A percentile compares a stretch with the other conserved stretches of the same genome.
These are phyloP conservation scores for Drosophila anomalata DNA, from an alignment of 2,888 invertebrate species.

Conservation along the genomic window DNA sequence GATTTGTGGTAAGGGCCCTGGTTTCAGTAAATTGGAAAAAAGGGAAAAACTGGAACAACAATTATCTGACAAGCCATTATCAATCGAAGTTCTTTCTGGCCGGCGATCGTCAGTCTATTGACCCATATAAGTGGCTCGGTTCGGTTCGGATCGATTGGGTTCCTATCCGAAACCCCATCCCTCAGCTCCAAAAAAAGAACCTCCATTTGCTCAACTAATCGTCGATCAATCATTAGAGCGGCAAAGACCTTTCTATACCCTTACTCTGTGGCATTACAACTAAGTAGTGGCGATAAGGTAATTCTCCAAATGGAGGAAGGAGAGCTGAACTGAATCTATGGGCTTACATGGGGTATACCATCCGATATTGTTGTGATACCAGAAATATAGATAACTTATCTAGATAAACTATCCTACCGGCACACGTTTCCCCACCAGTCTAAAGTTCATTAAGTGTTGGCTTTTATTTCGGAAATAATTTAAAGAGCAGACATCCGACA, in stretches of 20 bases:
- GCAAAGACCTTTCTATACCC: constrained; percentile 29
- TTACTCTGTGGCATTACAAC: constrained; percentile 28
- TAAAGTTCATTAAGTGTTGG: neutral
- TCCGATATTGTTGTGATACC: neutral
- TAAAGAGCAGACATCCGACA: neutral
- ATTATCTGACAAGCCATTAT: constrained; percentile 54
- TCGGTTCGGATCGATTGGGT: neutral
- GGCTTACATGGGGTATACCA: no score
- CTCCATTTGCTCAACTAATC: constrained; percentile 43
- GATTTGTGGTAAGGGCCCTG: constrained; percentile 23
- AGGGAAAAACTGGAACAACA: constrained; percentile 28
- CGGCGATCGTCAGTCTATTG: constrained; percentile 53
- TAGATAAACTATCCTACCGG: no score
- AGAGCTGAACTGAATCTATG: neutral
- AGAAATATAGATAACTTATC: neutral
- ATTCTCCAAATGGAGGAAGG: constrained; percentile 9
- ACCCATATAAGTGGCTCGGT: constrained; percentile 53
- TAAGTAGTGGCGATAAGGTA: constrained; percentile 23
- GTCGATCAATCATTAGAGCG: constrained; percentile 64
- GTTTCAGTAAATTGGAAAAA: constrained; percentile 18
- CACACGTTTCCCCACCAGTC: neutral
- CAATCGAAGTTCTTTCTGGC: constrained; percentile 26
- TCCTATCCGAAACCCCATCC: neutral
- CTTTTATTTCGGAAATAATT: neutral
- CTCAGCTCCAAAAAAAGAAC: constrained; percentile 10